Evolutionary conservation across 2,113 vertebrate species (phyloP), one percentile per base, ranked within the genome.

Genomic region (Lepus timidus): DNA sequence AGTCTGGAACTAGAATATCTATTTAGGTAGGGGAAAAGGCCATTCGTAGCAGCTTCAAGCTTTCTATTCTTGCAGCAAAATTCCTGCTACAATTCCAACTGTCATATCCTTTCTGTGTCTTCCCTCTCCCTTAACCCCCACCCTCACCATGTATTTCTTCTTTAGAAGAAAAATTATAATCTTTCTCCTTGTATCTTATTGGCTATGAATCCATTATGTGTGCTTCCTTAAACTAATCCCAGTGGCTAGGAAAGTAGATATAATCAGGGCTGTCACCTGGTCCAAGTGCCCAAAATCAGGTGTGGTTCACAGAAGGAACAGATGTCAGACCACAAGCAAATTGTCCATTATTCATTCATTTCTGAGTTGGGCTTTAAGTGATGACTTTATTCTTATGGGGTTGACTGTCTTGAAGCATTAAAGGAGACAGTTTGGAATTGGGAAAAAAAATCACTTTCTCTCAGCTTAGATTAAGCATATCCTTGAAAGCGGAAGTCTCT

Each of bases 391-490:
- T 80, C 49, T 12, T 79, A 27, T 29, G 9, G 33, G 0, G 51
- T 49, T 62, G 12, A 73, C 6, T 64, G 36, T 73, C 25, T 62
- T 64, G 13, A 2, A 80, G 13, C 58, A 65, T 87, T 39, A 67
- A 55, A 52, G 27, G 1, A 91, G 27, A 84, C 3, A 44, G 20
- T 39, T 78, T 85, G 76, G 19, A 58, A 68, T 31, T 67, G 11
- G 55, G 19, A 39, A 62, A 31, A 31, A 65, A 67, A 65, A 9
- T 2, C 16, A 1, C 9, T 51, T 7, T 71, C 39, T 94, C 70
- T 92, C 55, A 44, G 22, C 52, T 11, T 80, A 74, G 25, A 89
- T 49, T 84, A 89, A 94, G 6, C 27, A 65, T 76, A 89, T 82
- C 44, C 31, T 78, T 13, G 65, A 31, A 73, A 78, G 29, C 52